A percentile compares a stretch with the other conserved stretches of the same genome.
Conservation (phyloP, 2,888 invertebrate genomes). For the Thysanoteuthis rhombus region DNA sequence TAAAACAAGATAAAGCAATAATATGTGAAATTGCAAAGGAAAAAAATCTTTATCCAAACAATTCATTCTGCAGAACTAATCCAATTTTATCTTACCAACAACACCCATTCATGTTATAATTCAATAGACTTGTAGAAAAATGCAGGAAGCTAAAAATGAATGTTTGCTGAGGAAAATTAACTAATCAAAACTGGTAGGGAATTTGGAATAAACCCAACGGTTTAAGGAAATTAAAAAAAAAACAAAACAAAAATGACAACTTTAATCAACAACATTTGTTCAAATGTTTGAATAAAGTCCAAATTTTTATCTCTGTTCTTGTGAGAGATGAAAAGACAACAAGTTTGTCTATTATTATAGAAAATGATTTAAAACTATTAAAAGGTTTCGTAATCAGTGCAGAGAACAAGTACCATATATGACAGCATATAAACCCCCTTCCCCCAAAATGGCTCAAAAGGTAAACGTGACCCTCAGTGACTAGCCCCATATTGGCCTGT, state of each 20-base stretch:
- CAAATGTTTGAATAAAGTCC: constrained; percentile 12
- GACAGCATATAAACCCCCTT: too few species aligned
- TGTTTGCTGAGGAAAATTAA: constrained; percentile 12
- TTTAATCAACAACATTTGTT: background rate
- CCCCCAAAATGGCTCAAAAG: too few species aligned
- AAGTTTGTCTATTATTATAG: background rate
- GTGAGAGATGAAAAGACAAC: background rate
- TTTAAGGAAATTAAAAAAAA: background rate
- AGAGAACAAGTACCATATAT: too few species aligned
- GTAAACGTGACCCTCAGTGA: too few species aligned
- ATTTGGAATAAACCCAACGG: background rate
- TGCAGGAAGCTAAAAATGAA: background rate
- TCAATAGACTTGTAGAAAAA: background rate
- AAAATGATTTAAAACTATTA: background rate
- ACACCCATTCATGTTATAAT: constrained; percentile 12
- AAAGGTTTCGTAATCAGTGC: background rate
- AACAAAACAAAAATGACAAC: background rate
- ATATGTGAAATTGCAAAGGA: background rate
- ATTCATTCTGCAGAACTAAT: background rate
- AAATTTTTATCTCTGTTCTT: background rate
- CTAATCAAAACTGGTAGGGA: background rate
- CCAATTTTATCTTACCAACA: background rate
- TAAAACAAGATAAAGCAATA: background rate
- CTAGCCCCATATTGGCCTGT: too few species aligned
- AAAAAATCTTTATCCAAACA: background rate